Evolutionary conservation across 2,888 invertebrate species (phyloP).

Genomic region (Orthosia cruda): DNA sequence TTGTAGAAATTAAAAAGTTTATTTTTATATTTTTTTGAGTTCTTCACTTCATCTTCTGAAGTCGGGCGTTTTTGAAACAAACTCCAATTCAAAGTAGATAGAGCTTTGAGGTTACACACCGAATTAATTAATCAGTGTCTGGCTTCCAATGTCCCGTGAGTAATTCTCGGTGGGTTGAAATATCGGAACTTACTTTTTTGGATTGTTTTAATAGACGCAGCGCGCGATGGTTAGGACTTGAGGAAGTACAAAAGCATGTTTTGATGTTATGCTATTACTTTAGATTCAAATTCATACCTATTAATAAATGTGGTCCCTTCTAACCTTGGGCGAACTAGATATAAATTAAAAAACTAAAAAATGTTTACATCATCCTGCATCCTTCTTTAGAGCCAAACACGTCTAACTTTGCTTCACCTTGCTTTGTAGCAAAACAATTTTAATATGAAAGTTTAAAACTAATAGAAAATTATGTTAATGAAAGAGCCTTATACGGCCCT

Average conservation of each 20-base stretch:
- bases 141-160: constrained; percentile 19
- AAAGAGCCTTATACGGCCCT: constrained; percentile 46
- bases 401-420: constrained; percentile 23
- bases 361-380: constrained; percentile 22
- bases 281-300: too few species aligned
- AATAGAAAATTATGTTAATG: constrained; percentile 48
- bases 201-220: too few species aligned
- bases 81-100: constrained; percentile 49
- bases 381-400: constrained; percentile 3
- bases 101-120: constrained; percentile 39
- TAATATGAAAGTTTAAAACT: constrained; percentile 24
- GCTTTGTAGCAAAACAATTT: constrained; percentile 33
- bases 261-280: background rate
- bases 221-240: too few species aligned
- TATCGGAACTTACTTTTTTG: constrained; percentile 3
- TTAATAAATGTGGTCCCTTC: background rate
- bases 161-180: constrained; percentile 8
- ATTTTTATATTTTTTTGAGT: too few species aligned
- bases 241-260: too few species aligned
- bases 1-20: constrained; percentile 54
- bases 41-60: too few species aligned
- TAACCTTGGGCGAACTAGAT: background rate
- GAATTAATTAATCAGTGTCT: constrained; percentile 45
- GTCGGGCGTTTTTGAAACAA: constrained; percentile 37
- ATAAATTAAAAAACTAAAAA: constrained; percentile 27